Conservation (phyloP, 2,797 vertebrate species). For the Dendrocincla fuliginosa region DNA sequence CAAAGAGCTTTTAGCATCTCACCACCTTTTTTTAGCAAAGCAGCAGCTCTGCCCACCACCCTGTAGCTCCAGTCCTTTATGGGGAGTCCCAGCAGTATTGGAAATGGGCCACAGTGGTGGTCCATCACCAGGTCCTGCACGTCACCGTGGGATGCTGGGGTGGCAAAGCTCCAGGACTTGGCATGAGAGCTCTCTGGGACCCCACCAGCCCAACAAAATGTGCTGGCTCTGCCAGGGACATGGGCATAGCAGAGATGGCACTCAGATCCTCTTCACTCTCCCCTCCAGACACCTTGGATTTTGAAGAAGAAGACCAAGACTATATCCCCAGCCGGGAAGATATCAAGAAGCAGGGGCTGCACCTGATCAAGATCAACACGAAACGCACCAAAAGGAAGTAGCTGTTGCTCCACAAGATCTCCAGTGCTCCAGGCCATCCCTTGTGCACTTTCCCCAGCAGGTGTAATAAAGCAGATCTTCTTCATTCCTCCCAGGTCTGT, state of each 20-base stretch:
- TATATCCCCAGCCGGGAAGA: neutral
- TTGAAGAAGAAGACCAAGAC: fast-evolving
- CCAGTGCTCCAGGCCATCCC: fast-evolving
- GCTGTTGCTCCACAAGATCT: fast-evolving
- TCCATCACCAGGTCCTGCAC: neutral
- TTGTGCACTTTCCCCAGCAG: neutral
- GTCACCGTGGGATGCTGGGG: neutral
- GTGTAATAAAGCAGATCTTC: neutral
- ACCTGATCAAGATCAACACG: neutral
- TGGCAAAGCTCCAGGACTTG: neutral
- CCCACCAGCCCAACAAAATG: fast-evolving
- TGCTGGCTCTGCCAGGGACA: neutral
- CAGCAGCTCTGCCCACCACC: neutral
- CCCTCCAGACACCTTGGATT: neutral
- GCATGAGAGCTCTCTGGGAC: fast-evolving
- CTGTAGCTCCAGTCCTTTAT: neutral
- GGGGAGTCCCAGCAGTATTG: neutral
- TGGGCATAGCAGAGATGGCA: fast-evolving
- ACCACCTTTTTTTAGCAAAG: neutral
- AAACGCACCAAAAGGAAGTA: neutral
- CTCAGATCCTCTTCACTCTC: neutral
- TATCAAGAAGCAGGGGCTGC: neutral
- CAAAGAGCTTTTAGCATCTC: neutral
- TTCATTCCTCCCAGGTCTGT: neutral
- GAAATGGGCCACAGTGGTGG: no score